phyloP scores from a whole-genome alignment of 2,888 invertebrate species.

The Hofmannophila pseudospretella region DNA sequence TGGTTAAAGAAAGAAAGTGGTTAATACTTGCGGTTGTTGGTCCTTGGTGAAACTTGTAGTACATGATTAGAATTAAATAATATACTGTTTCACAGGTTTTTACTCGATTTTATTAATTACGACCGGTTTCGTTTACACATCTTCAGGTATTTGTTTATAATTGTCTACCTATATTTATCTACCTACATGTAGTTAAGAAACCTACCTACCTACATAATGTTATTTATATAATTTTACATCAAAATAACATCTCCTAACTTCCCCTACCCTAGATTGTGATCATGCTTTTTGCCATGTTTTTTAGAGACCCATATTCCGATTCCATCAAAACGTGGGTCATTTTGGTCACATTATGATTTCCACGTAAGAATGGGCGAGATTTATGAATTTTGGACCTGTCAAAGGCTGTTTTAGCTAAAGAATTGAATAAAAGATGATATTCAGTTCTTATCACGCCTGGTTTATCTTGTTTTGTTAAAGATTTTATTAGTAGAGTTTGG shows the following conservation, averaged over 20 bases:
- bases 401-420: background rate
- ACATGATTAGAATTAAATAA: no score
- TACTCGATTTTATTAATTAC: no score
- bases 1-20: no score
- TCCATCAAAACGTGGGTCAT: slow-evolving; percentile 12
- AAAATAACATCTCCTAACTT: no score
- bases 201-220: background rate
- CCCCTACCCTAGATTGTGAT: slow-evolving; percentile 7
- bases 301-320: slow-evolving; percentile 3
- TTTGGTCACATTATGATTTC: slow-evolving; percentile 9
- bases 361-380: slow-evolving; percentile 10
- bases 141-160: no score
- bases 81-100: no score
- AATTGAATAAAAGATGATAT: background rate
- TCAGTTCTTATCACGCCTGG: no score
- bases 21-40: no score
- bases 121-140: no score
- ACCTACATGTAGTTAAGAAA: no score
- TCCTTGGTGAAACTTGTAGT: no score
- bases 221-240: background rate
- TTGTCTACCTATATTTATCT: no score
- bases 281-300: slow-evolving; percentile 8
- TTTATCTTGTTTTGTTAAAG: background rate
- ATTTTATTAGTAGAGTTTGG: background rate
- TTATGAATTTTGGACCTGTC: slow-evolving; percentile 9